These are phyloP conservation scores for Drosophila lacicola DNA, from an alignment of 2,888 invertebrate genomes.

Conservation along the genomic window DNA sequence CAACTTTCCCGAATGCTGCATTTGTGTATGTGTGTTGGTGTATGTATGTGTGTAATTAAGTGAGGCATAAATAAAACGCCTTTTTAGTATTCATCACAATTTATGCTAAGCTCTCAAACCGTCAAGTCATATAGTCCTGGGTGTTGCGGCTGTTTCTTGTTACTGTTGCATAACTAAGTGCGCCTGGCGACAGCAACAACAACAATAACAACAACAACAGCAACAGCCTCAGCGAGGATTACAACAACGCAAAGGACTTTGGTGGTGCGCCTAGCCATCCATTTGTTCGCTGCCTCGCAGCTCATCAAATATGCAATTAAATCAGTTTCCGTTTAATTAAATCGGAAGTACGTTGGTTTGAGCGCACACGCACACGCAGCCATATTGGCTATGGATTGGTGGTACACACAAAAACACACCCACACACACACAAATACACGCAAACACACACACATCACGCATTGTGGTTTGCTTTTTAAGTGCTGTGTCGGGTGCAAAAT, in stretches of 20 bases:
- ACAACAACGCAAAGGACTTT: conserved; percentile 37
- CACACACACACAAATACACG: conserved; percentile 5
- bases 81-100: conserved; percentile 84
- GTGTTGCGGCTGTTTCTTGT: conserved; percentile 40
- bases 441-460: conserved; percentile 12
- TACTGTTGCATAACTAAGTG: conserved; percentile 61
- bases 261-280: conserved; percentile 57
- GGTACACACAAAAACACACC: conserved; percentile 29
- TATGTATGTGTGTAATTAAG: conserved; percentile 67
- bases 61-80: conserved; percentile 81
- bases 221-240: conserved; percentile 31
- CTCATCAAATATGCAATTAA: conserved; percentile 85
- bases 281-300: conserved; percentile 66
- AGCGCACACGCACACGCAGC: conserved; percentile 47
- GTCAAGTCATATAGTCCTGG: conserved; percentile 62
- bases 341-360: conserved; percentile 81
- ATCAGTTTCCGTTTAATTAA: conserved; percentile 85
- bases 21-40: conserved; percentile 4
- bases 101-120: conserved; percentile 80
- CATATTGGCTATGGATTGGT: conserved; percentile 53
- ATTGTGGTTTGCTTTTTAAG: conserved; percentile 75
- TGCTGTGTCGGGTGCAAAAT: conserved; percentile 54
- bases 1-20: conserved; percentile 19
- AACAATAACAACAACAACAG: conserved; percentile 25
- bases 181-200: conserved; percentile 39